Base-by-base conservation (phyloP, 2,888 invertebrate species). In the Arrhopalites spinosus region DNA sequence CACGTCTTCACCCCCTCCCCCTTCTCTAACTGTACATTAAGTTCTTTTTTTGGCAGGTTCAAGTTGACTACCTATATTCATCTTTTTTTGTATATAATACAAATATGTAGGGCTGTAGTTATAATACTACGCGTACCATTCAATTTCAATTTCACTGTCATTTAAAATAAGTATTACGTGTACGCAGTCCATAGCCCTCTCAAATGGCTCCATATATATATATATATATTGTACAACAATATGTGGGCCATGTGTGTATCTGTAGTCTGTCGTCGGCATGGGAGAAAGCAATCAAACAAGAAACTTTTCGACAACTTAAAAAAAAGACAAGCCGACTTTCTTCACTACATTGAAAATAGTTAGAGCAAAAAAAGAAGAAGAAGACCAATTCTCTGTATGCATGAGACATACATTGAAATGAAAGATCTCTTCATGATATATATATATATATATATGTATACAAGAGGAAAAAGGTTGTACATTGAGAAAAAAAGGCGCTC, bases 241-340 rank as follows among this genome's bases (percentile, higher is more conserved):
- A 50, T 50, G 20, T 15, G 15, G 20, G 2, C 36, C 36, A 7
- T 11, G 36, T 36, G 36, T 36, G 36, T 36, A 11, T 36, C 5
- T 36, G 36, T n/a, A n/a, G n/a, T n/a, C n/a, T n/a, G n/a, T n/a
- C n/a, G n/a, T 36, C 36, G 36, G 36, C 36, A 36, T 36, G 3
- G 36, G 13, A 23, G 5, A 36, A 63, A 36, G 36, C 23, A 66
- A 66, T 27, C 63, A 63, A 30, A 30, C 45, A 66, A 20, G 30
- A 66, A 66, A 66, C 29, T 17, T 66, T 66, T 66, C 45, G 43
- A 66, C 66, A 66, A 66, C 43, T 66, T 66, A 45, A 43, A n/a
- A n/a, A n/a, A n/a, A 64, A 64, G 23, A 27, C 45, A 66, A 66
- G 59, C 27, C 17, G 25, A 59, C 20, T 59, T 36, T 36, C 36